Base-by-base conservation (phyloP, 1,140 invertebrate genomes). In the Magallana gigas region DNA sequence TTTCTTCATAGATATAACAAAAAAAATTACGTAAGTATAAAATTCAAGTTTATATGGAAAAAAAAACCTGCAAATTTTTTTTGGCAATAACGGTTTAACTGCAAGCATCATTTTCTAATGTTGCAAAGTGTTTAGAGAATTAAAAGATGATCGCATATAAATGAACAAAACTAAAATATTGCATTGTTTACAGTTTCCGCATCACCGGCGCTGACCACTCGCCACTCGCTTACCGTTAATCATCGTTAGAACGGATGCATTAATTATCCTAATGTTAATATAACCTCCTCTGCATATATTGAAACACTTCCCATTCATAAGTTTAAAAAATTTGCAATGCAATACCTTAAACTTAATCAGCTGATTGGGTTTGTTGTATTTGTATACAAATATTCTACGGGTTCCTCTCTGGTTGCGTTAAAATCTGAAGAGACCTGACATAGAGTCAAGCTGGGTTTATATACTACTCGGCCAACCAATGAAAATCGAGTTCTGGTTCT, bases 221-320 rank as follows among this genome's bases (percentile, higher is more conserved):
- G 36, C 68, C 68, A 71, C 11, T 48, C 36, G 36, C 36, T 48
- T 48, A 48, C 36, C 36, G 36, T 48, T 48, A 48, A 48, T 48
- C 36, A 48, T 48, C 36, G 36, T 48, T 4, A 48, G 36, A 5
- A 48, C 2, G 36, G 36, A 48, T 48, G 36, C 36, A 48, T 48
- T 48, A 48, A 48, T 48, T 48, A 48, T 48, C 36, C 36, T 48
- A 3, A 48, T 48, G 36, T 48, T 48, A 48, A 76, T 76, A 76
- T 12, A 29, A 76, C 68, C 68, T 76, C 23, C 5, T 62, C n/a
- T 14, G 4, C 23, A 29, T 18, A 62, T 62, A 29, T 48, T 48
- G 68, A 18, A 76, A 29, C 48, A 76, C 36, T 76, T 76, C 68
- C 68, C 68, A 76, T 76, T 76, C 68, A 76, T 76, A 23, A 76